phyloP scores from a whole-genome alignment of 2,113 vertebrate genomes.

The Prietella phreatophila region DNA sequence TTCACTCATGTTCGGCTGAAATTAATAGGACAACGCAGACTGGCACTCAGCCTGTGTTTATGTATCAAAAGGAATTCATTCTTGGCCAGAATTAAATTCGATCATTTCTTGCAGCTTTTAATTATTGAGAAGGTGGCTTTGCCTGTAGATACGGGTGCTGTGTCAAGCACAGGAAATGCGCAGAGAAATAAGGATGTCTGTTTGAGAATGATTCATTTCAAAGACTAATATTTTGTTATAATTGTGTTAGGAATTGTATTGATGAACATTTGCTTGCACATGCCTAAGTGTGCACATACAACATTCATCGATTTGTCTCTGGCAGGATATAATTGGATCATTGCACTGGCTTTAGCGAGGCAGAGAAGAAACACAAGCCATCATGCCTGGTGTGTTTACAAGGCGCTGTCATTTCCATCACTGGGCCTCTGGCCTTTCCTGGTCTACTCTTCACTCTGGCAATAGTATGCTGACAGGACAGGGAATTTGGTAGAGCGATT shows the following conservation, averaged over 20 bases:
- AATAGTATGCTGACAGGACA: background rate
- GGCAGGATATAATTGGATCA: background rate
- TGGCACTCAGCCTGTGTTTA: slow-evolving; percentile 44
- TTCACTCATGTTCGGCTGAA: slow-evolving; percentile 40
- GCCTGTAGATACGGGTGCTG: slow-evolving; percentile 1
- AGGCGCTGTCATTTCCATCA: slow-evolving; percentile 39
- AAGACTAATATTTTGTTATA: background rate
- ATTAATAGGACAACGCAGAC: slow-evolving; percentile 46
- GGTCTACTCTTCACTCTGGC: slow-evolving; percentile 20
- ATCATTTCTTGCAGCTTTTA: slow-evolving; percentile 41
- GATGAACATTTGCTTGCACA: slow-evolving; percentile 18
- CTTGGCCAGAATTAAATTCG: slow-evolving; percentile 39
- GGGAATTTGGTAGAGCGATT: slow-evolving; percentile 11
- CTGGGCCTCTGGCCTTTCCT: slow-evolving; percentile 11
- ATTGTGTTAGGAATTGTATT: slow-evolving; percentile 23
- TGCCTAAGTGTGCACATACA: background rate
- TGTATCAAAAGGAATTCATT: slow-evolving; percentile 33
- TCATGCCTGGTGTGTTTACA: background rate
- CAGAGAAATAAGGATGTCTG: background rate
- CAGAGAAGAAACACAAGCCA: background rate
- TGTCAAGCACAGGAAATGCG: background rate
- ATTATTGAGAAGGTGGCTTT: slow-evolving; percentile 41
- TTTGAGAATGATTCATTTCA: slow-evolving; percentile 14
- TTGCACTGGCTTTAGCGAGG: slow-evolving; percentile 8
- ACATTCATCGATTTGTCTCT: slow-evolving; percentile 18